Percentiles rank a stretch among this genome's conserved stretches.
These are phyloP conservation scores for Mamestra brassicae DNA, from an alignment of 2,888 invertebrate species.

Conservation along the genomic window DNA sequence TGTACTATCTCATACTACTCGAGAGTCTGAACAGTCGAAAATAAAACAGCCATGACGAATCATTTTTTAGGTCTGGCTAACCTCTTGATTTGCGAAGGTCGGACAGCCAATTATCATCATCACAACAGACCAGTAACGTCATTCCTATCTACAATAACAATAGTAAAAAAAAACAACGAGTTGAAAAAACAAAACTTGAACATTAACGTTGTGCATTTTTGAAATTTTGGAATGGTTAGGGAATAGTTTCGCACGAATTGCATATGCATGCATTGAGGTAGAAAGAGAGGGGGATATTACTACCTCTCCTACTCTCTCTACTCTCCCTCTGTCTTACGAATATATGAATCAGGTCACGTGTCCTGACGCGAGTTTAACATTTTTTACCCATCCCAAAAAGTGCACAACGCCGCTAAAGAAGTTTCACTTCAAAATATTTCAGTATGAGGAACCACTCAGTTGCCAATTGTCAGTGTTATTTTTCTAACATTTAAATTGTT, in stretches of 20 bases:
- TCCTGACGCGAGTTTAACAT: too few relatives aligned
- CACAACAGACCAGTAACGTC: constrained; percentile 17
- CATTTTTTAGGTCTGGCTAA: constrained; percentile 25
- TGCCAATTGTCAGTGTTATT: neutral
- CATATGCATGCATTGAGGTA: too few relatives aligned
- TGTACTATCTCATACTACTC: constrained; percentile 21
- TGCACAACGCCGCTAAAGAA: too few relatives aligned
- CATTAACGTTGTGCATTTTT: too few relatives aligned
- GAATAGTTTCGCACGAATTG: too few relatives aligned
- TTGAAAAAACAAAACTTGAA: too few relatives aligned
- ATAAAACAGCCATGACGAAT: constrained; percentile 42
- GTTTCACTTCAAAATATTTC: neutral
- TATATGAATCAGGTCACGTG: too few relatives aligned
- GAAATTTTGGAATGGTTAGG: too few relatives aligned
- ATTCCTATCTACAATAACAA: constrained; percentile 9
- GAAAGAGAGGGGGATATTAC: too few relatives aligned
- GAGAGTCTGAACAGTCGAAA: constrained; percentile 27
- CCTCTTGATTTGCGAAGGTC: constrained; percentile 48
- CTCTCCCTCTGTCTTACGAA: too few relatives aligned
- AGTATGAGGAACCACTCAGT: neutral
- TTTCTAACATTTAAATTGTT: neutral
- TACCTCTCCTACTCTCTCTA: too few relatives aligned
- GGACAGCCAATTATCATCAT: constrained; percentile 48
- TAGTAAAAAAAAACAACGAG: neutral
- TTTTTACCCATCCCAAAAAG: too few relatives aligned